phyloP scores from a whole-genome alignment of 2,113 vertebrate genomes.

The Sorex araneus region DNA sequence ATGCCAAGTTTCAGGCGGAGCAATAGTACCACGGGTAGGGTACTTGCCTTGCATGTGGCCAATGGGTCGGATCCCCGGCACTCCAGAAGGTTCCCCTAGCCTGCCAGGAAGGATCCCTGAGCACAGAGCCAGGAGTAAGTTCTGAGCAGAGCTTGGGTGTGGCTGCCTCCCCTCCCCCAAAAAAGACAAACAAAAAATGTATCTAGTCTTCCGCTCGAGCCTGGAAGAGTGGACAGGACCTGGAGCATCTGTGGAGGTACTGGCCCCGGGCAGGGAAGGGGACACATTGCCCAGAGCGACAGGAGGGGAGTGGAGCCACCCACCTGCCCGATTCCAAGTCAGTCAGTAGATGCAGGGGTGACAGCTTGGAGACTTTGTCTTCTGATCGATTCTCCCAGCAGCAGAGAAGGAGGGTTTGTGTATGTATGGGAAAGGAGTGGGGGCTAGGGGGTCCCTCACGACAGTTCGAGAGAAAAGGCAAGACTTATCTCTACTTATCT shows the following conservation, averaged over 20 bases:
- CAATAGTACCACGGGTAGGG: too few relatives aligned
- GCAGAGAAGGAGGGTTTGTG: neutral
- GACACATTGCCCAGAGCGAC: fast-evolving
- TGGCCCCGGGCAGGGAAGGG: neutral
- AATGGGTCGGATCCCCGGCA: too few relatives aligned
- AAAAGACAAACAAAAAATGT: too few relatives aligned
- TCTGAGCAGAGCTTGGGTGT: too few relatives aligned
- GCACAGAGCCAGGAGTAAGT: too few relatives aligned
- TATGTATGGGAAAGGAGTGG: too few relatives aligned
- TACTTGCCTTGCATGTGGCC: too few relatives aligned
- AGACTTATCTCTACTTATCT: neutral
- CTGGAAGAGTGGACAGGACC: neutral
- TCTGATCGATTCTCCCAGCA: neutral
- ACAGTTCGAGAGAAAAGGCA: neutral
- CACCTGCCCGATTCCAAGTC: neutral
- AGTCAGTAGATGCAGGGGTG: neutral
- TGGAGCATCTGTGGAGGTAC: neutral
- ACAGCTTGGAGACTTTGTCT: neutral
- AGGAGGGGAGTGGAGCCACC: neutral
- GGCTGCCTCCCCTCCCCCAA: too few relatives aligned
- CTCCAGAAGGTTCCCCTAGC: too few relatives aligned
- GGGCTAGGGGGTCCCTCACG: neutral
- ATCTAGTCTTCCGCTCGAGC: neutral
- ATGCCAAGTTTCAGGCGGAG: too few relatives aligned
- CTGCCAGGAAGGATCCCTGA: too few relatives aligned